These are phyloP conservation scores for Caenorhabditis sp. DNA, from an alignment of 2,888 invertebrate species.

Conservation along the genomic window DNA sequence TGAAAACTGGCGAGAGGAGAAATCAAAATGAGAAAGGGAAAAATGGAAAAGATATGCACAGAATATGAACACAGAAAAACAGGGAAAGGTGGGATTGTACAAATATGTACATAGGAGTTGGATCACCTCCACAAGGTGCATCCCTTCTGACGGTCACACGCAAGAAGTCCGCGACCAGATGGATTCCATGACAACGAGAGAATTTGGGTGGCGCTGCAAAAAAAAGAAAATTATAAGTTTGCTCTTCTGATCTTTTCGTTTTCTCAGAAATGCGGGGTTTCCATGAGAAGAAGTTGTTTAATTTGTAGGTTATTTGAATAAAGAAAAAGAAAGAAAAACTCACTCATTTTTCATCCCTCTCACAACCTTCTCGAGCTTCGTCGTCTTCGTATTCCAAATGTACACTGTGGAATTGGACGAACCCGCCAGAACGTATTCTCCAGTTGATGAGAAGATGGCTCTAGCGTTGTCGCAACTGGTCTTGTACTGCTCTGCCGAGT, in stretches of 20 bases:
- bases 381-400: conserved; percentile 70
- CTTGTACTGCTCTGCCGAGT: conserved; percentile 93
- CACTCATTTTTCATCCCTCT: conserved; percentile 45
- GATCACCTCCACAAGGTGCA: conserved; percentile 72
- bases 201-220: conserved; percentile 67
- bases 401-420: conserved; percentile 62
- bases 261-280: too few species aligned
- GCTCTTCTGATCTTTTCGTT: too few species aligned
- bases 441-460: conserved; percentile 73
- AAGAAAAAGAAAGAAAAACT: conserved; percentile 13
- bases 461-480: conserved; percentile 74
- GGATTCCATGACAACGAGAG: conserved; percentile 80
- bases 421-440: conserved; percentile 65
- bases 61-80: conserved; percentile 15
- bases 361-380: conserved; percentile 64
- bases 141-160: conserved; percentile 73
- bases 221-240: background rate
- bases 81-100: conserved; percentile 4
- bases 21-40: conserved; percentile 6
- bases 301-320: too few species aligned
- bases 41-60: conserved; percentile 36
- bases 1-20: conserved; percentile 8
- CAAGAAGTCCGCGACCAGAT: conserved; percentile 73
- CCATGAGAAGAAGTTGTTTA: too few species aligned
- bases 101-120: conserved; percentile 8